Evolutionary conservation across 2,113 vertebrate species (phyloP).

Genomic region (Cheilinus undulatus): DNA sequence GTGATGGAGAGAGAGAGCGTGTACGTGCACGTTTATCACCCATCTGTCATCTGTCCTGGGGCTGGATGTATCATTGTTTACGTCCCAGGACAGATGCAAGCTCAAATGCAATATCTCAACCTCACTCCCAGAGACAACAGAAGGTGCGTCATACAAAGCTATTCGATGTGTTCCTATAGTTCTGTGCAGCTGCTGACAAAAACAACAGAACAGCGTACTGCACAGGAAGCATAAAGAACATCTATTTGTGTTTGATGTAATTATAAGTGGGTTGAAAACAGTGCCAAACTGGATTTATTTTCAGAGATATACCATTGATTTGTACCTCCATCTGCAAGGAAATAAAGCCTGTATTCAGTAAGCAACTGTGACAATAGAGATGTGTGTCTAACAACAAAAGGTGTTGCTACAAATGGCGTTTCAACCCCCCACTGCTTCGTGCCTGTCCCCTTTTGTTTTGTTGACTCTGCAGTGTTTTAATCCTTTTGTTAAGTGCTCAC

Average conservation of each 20-base stretch:
- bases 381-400: neutral
- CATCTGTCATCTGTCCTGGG: slow-evolving; percentile 29
- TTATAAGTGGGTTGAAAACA: slow-evolving; percentile 1
- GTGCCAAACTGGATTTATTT: neutral
- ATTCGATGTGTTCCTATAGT: slow-evolving; percentile 10
- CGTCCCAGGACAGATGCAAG: slow-evolving; percentile 32
- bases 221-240: slow-evolving; percentile 3
- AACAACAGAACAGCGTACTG: slow-evolving; percentile 1
- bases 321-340: neutral
- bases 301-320: neutral
- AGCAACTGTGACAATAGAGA: neutral
- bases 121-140: slow-evolving; percentile 11
- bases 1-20: no score
- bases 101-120: slow-evolving; percentile 30
- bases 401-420: neutral
- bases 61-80: slow-evolving; percentile 34
- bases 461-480: slow-evolving; percentile 24
- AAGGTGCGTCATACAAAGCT: slow-evolving; percentile 5
- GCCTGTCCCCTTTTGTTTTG: slow-evolving; percentile 14
- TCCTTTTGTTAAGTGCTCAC: slow-evolving; percentile 10
- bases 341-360: neutral
- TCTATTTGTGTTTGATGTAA: slow-evolving; percentile 4
- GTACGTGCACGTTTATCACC: neutral
- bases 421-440: slow-evolving; percentile 10
- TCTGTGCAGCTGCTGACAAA: slow-evolving; percentile 9